phyloP scores from a whole-genome alignment of 2,797 vertebrate genomes.

The Enteromius thamalakanensis region DNA sequence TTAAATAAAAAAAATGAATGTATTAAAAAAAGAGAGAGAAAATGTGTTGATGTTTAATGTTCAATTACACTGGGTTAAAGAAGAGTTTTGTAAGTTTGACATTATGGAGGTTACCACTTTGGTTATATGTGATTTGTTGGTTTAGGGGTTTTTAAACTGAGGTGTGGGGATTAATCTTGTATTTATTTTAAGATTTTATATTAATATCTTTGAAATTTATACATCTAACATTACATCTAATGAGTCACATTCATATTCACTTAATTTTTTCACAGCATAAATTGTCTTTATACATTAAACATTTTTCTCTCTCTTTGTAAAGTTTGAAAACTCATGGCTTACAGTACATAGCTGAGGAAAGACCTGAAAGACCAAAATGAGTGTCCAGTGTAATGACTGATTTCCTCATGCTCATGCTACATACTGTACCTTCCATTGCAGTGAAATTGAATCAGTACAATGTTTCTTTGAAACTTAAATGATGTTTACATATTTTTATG shows the following conservation, averaged over 20 bases:
- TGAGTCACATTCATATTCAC: no score
- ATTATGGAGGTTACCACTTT: neutral
- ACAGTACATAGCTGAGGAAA: neutral
- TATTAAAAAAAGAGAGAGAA: neutral
- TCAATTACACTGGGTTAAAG: neutral
- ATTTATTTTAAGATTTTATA: no score
- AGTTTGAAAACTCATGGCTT: neutral
- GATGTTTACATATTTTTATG: constrained; percentile 2
- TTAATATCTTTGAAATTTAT: no score
- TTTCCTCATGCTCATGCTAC: neutral
- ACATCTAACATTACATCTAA: no score
- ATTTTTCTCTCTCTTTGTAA: neutral
- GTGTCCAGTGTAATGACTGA: neutral
- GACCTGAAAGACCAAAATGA: neutral
- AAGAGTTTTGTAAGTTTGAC: neutral
- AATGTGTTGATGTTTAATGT: neutral
- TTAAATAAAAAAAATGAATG: neutral
- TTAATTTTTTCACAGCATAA: no score
- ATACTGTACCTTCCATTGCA: neutral
- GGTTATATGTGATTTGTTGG: no score
- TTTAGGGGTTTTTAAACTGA: no score
- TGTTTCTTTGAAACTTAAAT: constrained; percentile 4
- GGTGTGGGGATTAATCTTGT: no score
- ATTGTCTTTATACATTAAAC: no score
- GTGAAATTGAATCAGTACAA: neutral